A percentile compares a stretch with the other conserved stretches of the same genome.
These are phyloP conservation scores for Sabatieria punctata DNA, from an alignment of 2,888 invertebrate genomes.

Conservation along the genomic window DNA sequence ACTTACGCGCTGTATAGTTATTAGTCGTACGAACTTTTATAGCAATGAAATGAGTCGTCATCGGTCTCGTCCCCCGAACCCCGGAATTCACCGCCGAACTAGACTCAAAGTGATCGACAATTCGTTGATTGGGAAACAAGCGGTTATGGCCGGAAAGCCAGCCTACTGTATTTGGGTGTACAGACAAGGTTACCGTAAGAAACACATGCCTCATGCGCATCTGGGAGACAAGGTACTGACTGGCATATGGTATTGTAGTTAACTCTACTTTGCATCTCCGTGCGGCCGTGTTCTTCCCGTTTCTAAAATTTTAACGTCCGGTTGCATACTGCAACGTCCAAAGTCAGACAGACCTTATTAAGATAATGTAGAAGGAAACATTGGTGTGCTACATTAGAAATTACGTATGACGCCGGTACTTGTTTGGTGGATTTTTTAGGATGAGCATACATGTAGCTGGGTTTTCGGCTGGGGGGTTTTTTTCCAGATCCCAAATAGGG, in stretches of 20 bases:
- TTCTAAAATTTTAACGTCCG: background rate
- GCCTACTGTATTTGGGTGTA: conserved; percentile 85
- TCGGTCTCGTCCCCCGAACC: conserved; percentile 21
- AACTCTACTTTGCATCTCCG: too few relatives aligned
- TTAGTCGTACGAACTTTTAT: too few relatives aligned
- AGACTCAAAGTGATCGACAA: conserved; percentile 69
- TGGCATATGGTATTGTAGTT: too few relatives aligned
- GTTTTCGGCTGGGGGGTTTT: too few relatives aligned
- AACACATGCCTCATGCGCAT: conserved; percentile 26
- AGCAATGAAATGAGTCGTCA: conserved; percentile 12
- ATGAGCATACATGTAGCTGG: too few relatives aligned
- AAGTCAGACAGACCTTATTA: background rate
- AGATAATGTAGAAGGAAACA: background rate
- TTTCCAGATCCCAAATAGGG: too few relatives aligned
- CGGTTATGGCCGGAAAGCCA: conserved; percentile 82
- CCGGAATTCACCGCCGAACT: conserved; percentile 24
- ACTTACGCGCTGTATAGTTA: too few relatives aligned
- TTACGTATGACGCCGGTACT: too few relatives aligned
- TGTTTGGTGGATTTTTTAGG: too few relatives aligned
- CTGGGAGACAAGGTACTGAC: conserved; percentile 22
- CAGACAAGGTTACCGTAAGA: conserved; percentile 44
- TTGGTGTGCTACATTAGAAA: too few relatives aligned
- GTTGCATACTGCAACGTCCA: background rate
- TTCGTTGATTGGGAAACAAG: conserved; percentile 77
- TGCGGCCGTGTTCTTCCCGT: too few relatives aligned